phyloP scores from a whole-genome alignment of 2,113 vertebrate species.

The Atherinomorus stipes region DNA sequence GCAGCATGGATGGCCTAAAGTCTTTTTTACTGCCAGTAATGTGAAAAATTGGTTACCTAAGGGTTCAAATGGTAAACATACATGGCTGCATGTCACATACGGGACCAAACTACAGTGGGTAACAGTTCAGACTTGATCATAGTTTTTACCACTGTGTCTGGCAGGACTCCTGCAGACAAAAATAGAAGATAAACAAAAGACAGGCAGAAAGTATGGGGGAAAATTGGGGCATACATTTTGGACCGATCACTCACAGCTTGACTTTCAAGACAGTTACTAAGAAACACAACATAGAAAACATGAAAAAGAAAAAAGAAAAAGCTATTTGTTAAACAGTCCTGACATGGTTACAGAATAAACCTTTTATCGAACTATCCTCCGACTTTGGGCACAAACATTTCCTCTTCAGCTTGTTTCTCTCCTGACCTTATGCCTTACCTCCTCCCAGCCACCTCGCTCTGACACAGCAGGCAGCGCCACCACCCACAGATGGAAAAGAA shows the following conservation, averaged over 20 bases:
- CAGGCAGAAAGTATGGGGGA: neutral
- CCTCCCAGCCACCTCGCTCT: conserved; percentile 22
- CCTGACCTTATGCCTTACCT: conserved; percentile 38
- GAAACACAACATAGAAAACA: neutral
- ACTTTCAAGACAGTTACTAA: neutral
- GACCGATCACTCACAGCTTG: neutral
- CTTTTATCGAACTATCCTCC: neutral
- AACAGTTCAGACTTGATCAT: neutral
- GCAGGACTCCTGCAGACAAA: neutral
- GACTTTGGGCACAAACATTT: conserved; percentile 13
- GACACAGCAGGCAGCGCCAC: conserved; percentile 23
- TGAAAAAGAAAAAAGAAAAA: no score
- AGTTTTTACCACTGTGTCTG: neutral
- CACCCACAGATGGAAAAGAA: conserved; percentile 60
- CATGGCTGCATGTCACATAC: neutral
- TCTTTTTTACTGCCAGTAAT: neutral
- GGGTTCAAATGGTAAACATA: neutral
- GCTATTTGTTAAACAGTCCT: no score
- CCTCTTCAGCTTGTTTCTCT: conserved; percentile 6
- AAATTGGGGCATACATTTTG: neutral
- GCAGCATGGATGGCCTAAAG: no score
- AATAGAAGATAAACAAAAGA: neutral
- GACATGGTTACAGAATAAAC: neutral
- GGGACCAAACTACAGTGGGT: neutral
- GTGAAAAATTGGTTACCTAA: neutral